Evolutionary conservation across 2,113 vertebrate species (phyloP).

Genomic region (Uropsilus gracilis): DNA sequence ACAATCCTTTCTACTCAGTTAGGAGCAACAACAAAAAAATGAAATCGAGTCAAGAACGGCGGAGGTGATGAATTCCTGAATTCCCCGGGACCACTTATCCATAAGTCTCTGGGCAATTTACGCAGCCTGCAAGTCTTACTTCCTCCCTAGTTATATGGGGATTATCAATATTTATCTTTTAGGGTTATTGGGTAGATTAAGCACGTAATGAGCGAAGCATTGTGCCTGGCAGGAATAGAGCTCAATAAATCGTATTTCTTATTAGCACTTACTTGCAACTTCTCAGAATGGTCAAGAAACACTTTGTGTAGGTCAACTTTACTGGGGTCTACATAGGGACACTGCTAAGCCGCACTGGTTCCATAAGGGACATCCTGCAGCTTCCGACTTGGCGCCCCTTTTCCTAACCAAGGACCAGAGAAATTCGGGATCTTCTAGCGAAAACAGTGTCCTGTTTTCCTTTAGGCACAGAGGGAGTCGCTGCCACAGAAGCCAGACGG

Average conservation of each 20-base stretch:
- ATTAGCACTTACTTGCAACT: neutral
- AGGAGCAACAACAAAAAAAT: neutral
- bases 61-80: neutral
- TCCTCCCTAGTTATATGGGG: neutral
- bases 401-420: neutral
- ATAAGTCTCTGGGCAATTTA: neutral
- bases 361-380: neutral
- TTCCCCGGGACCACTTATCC: neutral
- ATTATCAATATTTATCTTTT: too few relatives aligned
- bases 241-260: neutral
- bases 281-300: neutral
- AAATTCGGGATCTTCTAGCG: neutral
- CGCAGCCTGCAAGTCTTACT: neutral
- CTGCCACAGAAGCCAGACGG: neutral
- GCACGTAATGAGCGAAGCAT: neutral
- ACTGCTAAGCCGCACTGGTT: neutral
- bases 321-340: neutral
- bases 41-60: neutral
- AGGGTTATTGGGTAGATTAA: neutral
- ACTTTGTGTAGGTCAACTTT: neutral
- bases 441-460: neutral
- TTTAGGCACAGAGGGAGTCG: neutral
- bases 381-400: neutral
- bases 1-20: neutral
- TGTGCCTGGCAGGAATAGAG: neutral